Evolutionary conservation across 2,888 invertebrate genomes (phyloP), one percentile per base, ranked within the genome.

Genomic region (Drosophila mimica): DNA sequence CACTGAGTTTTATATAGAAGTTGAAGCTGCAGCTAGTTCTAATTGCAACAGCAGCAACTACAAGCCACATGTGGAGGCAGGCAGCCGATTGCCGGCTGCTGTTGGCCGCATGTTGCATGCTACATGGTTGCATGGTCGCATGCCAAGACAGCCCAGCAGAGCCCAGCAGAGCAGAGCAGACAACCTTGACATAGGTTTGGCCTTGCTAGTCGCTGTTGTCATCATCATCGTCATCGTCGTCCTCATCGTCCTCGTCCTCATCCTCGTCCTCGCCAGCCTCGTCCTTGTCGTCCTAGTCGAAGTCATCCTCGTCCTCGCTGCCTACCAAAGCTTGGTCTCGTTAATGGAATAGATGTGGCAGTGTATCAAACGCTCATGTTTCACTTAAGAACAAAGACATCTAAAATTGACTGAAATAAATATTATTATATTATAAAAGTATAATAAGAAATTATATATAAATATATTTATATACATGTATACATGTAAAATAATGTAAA

Each of bases 121-220:
- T 20, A 46, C 46, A 46, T 20, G 46, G 13, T 46, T 46, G 49
- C 49, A 49, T 46, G 46, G 46, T 46, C 25, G 57, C 57, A 64
- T 30, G 34, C 28, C 54, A 71, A 43, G 40, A 36, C 43, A 34
- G 51, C 40, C 52, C 60, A 28, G 38, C 68, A 56, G 64, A n/a
- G n/a, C 40, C 40, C 52, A 20, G 38, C 68, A 56, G 64, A 72
- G 46, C 25, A 49, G 9, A 49, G 49, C 76, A 79, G 30, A 51
- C 52, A 52, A 79, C 79, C 79, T 79, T 79, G 79, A 79, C 79
- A 79, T 64, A 73, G 68, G 72, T 66, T 71, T 65, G 73, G 76
- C 79, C 79, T 79, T 78, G 70, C 59, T 48, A 64, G 57, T 51
- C 43, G 59, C 54, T 58, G 28, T 54, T 58, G 11, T 48, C 49